These are phyloP conservation scores for Acanthaster planci DNA, from an alignment of 35 echinoderm and acorn worm genomes.

Conservation along the genomic window DNA sequence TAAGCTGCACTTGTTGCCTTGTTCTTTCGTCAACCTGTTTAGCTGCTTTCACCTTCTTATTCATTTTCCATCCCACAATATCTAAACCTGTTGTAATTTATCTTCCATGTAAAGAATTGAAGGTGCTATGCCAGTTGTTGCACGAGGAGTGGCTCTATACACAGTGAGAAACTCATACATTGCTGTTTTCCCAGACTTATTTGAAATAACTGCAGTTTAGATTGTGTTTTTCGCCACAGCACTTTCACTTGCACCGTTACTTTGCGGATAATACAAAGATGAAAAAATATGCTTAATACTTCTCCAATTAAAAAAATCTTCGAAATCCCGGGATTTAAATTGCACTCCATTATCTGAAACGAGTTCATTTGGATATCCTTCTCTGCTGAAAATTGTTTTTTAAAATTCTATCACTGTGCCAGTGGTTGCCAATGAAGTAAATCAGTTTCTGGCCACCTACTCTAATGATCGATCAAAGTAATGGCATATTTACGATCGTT, in stretches of 20 bases:
- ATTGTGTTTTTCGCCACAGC: conserved; percentile 5
- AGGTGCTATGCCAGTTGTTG: not conserved
- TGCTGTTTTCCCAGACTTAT: not conserved
- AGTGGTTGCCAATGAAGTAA: conserved; percentile 37
- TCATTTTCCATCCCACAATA: conserved; percentile 3
- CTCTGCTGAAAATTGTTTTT: conserved; percentile 41
- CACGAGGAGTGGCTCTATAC: conserved; percentile 25
- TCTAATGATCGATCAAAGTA: conserved; percentile 45
- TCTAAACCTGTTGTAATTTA: conserved; percentile 33
- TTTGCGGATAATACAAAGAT: conserved; percentile 39
- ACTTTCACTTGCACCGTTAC: conserved; percentile 30
- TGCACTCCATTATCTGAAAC: conserved; percentile 27
- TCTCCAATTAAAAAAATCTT: not conserved
- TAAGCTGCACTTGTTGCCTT: not conserved
- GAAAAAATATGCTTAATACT: conserved; percentile 22
- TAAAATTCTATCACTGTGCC: conserved; percentile 33
- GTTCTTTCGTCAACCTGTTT: not conserved
- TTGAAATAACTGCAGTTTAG: not conserved
- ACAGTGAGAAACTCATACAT: conserved; percentile 14
- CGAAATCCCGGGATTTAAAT: conserved; percentile 33
- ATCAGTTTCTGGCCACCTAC: conserved; percentile 46
- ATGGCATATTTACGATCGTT: conserved; percentile 32
- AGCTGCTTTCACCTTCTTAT: no score
- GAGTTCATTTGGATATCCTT: conserved; percentile 49
- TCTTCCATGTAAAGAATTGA: not conserved